These are phyloP conservation scores for Menura novaehollandiae DNA, from an alignment of 2,113 vertebrate genomes.

Conservation along the genomic window DNA sequence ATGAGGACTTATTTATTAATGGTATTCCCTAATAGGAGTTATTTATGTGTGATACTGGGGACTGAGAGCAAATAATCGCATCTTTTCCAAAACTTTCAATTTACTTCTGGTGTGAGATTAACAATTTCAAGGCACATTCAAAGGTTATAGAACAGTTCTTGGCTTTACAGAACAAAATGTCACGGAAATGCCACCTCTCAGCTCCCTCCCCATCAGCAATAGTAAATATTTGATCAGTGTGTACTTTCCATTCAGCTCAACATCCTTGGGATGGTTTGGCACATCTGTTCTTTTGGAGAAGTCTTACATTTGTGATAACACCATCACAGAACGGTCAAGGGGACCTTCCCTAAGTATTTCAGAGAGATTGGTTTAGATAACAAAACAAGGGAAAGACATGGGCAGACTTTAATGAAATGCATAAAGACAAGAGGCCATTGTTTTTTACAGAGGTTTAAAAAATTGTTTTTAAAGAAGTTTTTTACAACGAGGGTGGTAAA, in stretches of 20 bases:
- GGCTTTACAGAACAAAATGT: slow-evolving; percentile 46
- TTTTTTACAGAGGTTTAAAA: not conserved
- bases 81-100: not conserved
- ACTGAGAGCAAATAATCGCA: not conserved
- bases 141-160: slow-evolving; percentile 26
- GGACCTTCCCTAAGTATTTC: not conserved
- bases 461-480: not conserved
- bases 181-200: slow-evolving; percentile 1
- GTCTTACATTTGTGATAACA: not conserved
- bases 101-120: not conserved
- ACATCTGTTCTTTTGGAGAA: not conserved
- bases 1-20: not conserved
- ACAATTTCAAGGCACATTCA: slow-evolving; percentile 8
- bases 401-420: not conserved
- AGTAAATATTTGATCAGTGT: slow-evolving; percentile 18
- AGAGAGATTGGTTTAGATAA: not conserved
- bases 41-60: not conserved
- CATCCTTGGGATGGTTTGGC: not conserved
- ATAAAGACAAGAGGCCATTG: not conserved
- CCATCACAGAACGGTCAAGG: not conserved
- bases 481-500: not conserved
- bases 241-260: slow-evolving; percentile 41
- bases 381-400: not conserved
- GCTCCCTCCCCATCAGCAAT: not conserved
- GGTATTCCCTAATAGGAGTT: not conserved